A percentile compares a stretch with the other conserved stretches of the same genome.
Evolutionary conservation across 2,888 invertebrate species (phyloP).

Genomic region (Oligia latruncula): DNA sequence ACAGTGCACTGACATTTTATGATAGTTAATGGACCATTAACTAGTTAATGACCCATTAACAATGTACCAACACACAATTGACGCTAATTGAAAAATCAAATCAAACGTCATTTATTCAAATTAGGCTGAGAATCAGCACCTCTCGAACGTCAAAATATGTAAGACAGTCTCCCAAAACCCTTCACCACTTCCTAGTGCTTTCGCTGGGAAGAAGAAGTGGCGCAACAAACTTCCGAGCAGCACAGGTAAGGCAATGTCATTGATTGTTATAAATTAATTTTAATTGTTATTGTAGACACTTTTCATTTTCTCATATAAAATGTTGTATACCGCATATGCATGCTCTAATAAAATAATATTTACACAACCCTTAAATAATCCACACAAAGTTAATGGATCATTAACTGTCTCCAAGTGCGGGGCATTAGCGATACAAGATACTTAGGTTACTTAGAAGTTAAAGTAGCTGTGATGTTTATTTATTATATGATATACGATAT

Average conservation of each 20-base stretch:
- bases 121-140: neutral
- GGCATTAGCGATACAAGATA: constrained; percentile 52
- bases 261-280: neutral
- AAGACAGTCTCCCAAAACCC: too few species aligned
- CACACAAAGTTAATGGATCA: constrained; percentile 43
- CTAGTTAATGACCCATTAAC: neutral
- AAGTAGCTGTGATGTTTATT: constrained; percentile 53
- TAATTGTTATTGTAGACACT: neutral
- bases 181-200: neutral
- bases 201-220: neutral
- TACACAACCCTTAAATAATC: constrained; percentile 22
- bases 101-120: neutral
- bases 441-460: constrained; percentile 42
- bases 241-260: neutral
- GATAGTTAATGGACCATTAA: neutral
- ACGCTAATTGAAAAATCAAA: neutral
- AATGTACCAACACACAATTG: neutral
- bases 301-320: neutral
- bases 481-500: constrained; percentile 54
- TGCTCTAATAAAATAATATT: constrained; percentile 28
- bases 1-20: neutral
- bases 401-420: constrained; percentile 32
- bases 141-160: neutral
- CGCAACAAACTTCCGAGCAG: neutral
- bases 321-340: neutral